Base-by-base conservation (phyloP, 2,113 vertebrate species). In the Rhinoptilus africanus region DNA sequence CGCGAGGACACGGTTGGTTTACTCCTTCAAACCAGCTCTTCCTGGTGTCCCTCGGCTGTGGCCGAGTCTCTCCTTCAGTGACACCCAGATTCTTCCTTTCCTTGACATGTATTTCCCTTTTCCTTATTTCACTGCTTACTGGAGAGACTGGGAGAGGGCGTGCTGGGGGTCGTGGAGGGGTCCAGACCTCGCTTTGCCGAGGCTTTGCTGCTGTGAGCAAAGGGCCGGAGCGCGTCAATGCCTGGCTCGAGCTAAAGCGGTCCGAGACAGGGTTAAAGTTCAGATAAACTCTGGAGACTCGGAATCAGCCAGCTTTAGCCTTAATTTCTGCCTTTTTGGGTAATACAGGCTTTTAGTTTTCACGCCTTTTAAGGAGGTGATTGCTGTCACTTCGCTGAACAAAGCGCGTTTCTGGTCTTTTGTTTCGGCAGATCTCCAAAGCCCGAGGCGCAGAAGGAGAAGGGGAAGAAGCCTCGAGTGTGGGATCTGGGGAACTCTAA, bases 401-500 rank as follows among this genome's bases (percentile, higher is more conserved):
- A n/a, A 32, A 20, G 8, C 0, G 1, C 4, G 3, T 43, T 51
- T 50, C 27, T 64, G 37, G 0, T 50, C 8, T 94, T 78, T 78
- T 56, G 3, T 91, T 60, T 27, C 86, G 98, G 97, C 87, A 99
- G 98, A 94, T 99, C 99, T 71, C 98, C 98, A 4, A 99, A 99
- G 96, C 99, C 99, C 2, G 99, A 99, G 48, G 98, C 99, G 71
- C 98, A 98, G 80, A 98, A 98, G 93, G 98, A 98, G 41, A 99
- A 98, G 82, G 98, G 98, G 92, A 99, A 99, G 97, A 98, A 98
- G 68, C 99, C 98, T 68, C 98, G 99, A 12, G 98, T 99, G 48
- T 99, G 99, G 99, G 98, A 97, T n/a, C 98, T 98, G 75, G 98
- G 98, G 63, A 98, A 98, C n/a, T 98, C 64, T 80, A 98, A 97